phyloP scores from a whole-genome alignment of 2,113 vertebrate species.

The Nothobranchius furzeri region DNA sequence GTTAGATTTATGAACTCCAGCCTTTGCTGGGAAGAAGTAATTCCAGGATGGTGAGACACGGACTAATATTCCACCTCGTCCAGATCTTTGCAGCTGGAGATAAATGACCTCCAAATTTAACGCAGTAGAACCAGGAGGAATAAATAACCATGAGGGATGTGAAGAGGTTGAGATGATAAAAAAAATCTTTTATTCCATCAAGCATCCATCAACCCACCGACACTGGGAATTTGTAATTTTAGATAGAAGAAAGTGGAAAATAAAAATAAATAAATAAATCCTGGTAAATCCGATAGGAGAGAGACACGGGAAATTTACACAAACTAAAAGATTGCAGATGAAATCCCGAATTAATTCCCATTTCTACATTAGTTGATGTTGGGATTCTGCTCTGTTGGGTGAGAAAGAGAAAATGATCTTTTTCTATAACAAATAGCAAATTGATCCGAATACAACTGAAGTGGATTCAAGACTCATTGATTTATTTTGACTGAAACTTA shows the following conservation, averaged over 20 bases:
- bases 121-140: conserved; percentile 15
- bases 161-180: background rate
- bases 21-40: conserved; percentile 33
- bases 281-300: too few relatives aligned
- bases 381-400: too few relatives aligned
- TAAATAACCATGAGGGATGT: conserved; percentile 24
- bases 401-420: too few relatives aligned
- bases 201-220: background rate
- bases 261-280: too few relatives aligned
- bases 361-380: too few relatives aligned
- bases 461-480: background rate
- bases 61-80: conserved; percentile 42
- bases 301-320: too few relatives aligned
- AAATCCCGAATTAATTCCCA: too few relatives aligned
- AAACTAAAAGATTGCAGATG: too few relatives aligned
- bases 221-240: background rate
- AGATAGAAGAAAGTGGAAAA: background rate
- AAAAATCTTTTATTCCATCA: background rate
- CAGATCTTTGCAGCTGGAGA: conserved; percentile 36
- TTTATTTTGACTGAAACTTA: background rate
- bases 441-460: too few relatives aligned
- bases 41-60: conserved; percentile 27
- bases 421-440: too few relatives aligned
- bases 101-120: conserved; percentile 32
- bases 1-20: conserved; percentile 48